Conservation (phyloP, 2,797 vertebrate species). For the Tauraco hartlaubi region DNA sequence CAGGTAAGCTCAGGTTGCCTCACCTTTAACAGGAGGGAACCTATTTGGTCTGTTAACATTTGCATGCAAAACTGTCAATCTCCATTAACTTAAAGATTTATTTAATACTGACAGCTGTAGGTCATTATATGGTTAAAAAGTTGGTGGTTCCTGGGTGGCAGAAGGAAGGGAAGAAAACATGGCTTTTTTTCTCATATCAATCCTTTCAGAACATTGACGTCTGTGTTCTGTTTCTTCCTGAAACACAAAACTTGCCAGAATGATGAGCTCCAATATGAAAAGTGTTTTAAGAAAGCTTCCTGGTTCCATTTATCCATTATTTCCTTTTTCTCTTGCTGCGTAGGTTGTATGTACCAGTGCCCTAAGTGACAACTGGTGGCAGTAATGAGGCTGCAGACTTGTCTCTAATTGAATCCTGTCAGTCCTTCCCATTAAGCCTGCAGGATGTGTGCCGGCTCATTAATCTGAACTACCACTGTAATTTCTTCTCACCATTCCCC, state of each 20-base stretch:
- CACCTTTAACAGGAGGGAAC: neutral
- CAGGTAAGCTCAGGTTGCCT: neutral
- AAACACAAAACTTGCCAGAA: neutral
- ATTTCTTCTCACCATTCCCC: neutral
- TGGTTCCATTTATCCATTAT: conserved; percentile 19
- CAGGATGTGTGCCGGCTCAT: conserved; percentile 67
- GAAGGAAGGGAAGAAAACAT: neutral
- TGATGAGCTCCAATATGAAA: neutral
- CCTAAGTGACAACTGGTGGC: conserved; percentile 64
- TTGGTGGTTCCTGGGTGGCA: neutral
- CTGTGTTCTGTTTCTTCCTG: neutral
- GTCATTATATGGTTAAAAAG: neutral
- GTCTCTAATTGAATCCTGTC: conserved; percentile 71
- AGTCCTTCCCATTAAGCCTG: conserved; percentile 59
- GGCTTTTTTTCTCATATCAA: accelerated
- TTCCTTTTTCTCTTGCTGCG: conserved; percentile 14
- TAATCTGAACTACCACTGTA: conserved; percentile 62
- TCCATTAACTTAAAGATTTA: neutral
- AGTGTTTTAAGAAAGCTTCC: conserved; percentile 32
- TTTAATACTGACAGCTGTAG: neutral
- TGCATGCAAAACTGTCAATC: neutral
- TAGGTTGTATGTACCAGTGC: conserved; percentile 19
- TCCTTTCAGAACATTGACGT: neutral
- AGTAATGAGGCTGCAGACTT: conserved; percentile 69
- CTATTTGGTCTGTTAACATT: neutral